Evolutionary conservation across 2,797 vertebrate species (phyloP), one percentile per base, ranked within the genome.

Genomic region (Coracias cyanogaster): DNA sequence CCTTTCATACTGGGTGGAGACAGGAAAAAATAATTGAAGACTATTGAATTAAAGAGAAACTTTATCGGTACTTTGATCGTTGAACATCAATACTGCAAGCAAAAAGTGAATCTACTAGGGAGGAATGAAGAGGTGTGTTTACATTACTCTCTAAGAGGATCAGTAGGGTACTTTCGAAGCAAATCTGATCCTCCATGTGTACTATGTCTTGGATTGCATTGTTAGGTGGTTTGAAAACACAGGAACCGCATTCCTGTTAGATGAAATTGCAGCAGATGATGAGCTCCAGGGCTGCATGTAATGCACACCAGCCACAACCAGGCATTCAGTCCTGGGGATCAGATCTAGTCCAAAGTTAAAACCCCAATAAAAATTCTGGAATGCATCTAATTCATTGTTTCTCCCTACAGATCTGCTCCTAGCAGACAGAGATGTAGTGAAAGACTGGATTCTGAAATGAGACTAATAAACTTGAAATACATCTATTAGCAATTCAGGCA

Each of bases 401-500:
- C 31, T 78, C 78, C 64, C 73, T 62, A 11, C 35, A 86, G 69
- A 46, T 64, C 46, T 81, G 48, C 51, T 70, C 13, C 37, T 83
- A 39, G 20, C 55, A 83, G 61, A 45, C 28, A 80, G 55, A 83
- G 55, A 58, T 45, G 37, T 69, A 89, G 60, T 1, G 4, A 41
- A 89, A 86, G 72, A 70, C 61, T 61, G 58, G 43, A 73, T 91
- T 84, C 57, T 78, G 81, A 89, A 94, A 81, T 90, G 58, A 52
- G 80, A 81, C 43, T 81, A 83, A 94, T 91, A 93, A 83, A 71
- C 87, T 91, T 92, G 4, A 81, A 83, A 43, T 81, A 86, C 48
- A 4, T 91, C 57, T 61, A 62, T 83, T 90, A 93, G 60, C 43
- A 81, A 58, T 86, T 81, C 35, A 66, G 69, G 69, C 90, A 73